Evolutionary conservation across 2,797 vertebrate genomes (phyloP), one percentile per base, ranked within the genome.

Genomic region (Myotis findleyi): DNA sequence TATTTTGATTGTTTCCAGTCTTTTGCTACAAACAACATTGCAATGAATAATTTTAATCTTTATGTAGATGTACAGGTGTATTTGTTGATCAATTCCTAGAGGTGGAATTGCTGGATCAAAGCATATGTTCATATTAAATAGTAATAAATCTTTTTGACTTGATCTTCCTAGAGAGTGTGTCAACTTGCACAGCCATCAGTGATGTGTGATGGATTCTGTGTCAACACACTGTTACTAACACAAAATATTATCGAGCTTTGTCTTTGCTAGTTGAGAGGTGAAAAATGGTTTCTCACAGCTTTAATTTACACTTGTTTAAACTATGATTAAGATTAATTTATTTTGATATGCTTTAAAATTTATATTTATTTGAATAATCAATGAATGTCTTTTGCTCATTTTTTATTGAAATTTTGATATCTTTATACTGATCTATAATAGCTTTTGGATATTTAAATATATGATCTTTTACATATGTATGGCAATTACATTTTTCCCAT

Each of bases 371-470:
- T 68, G 21, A 87, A 36, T 5, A 72, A 36, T 73, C 11, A 83
- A 16, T 6, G 21, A 77, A 72, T 23, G 18, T 47, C 25, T 89
- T 93, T 80, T 79, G 21, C 2, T 6, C 5, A 77, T 86, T 90
- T 89, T 81, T 49, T 86, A 62, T 25, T 30, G 69, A 16, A 6
- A 3, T 79, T 76, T 88, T 62, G 7, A 1, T 87, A 6, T 71
- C 91, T 93, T 27, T n/a, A 62, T 77, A 41, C 47, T 81, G 21
- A 64, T 81, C 21, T 90, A 2, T 94, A 91, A 77, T 10, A 91
- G 25, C 5, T 95, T 89, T 33, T 47, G 62, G 13, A n/a, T 75
- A 47, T 80, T 87, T 79, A 64, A 79, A 73, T 87, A 75, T 69
- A 73, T 82, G 41, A 25, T 89, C 14, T 86, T 91, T 57, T 57